A percentile compares a stretch with the other conserved stretches of the same genome.
These are phyloP conservation scores for Esox masquinongy DNA, from an alignment of 2,797 vertebrate genomes.

Conservation along the genomic window DNA sequence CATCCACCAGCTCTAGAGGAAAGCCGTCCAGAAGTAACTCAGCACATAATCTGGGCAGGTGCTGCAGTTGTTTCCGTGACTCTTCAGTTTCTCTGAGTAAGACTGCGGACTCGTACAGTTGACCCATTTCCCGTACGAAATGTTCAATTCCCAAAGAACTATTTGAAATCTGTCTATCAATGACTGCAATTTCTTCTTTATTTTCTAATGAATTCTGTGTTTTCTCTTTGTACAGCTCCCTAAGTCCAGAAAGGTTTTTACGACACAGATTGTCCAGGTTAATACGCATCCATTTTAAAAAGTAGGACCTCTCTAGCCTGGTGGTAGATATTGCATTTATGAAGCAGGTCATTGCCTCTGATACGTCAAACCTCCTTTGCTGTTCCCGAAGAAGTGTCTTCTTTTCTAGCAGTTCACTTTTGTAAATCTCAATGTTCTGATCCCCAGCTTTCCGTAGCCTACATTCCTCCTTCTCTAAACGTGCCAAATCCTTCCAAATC, in stretches of 20 bases:
- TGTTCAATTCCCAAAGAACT: slow-evolving; percentile 79
- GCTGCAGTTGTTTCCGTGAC: slow-evolving; percentile 56
- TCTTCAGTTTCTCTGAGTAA: slow-evolving; percentile 41
- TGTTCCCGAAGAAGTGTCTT: slow-evolving; percentile 50
- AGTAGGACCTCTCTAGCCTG: slow-evolving; percentile 65
- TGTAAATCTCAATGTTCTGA: slow-evolving; percentile 59
- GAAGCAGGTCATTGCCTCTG: slow-evolving; percentile 67
- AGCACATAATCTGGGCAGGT: slow-evolving; percentile 73
- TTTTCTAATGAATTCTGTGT: slow-evolving; percentile 43
- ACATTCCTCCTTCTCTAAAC: slow-evolving; percentile 71
- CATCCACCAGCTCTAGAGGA: slow-evolving; percentile 80
- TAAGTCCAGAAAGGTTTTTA: slow-evolving; percentile 51
- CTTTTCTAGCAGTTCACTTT: slow-evolving; percentile 49
- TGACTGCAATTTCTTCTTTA: slow-evolving; percentile 50
- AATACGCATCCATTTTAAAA: slow-evolving; percentile 80
- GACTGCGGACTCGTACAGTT: slow-evolving; percentile 77
- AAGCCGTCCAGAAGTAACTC: slow-evolving; percentile 74
- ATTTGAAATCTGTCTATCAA: slow-evolving; percentile 65
- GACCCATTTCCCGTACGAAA: slow-evolving; percentile 81
- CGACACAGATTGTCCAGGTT: slow-evolving; percentile 70
- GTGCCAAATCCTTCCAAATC: slow-evolving; percentile 60
- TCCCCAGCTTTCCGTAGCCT: slow-evolving; percentile 54
- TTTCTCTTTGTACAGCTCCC: slow-evolving; percentile 63
- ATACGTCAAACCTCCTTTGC: slow-evolving; percentile 58
- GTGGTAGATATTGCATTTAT: slow-evolving; percentile 61